Conservation (phyloP, 2,888 invertebrate genomes). For the Ischnura elegans region DNA sequence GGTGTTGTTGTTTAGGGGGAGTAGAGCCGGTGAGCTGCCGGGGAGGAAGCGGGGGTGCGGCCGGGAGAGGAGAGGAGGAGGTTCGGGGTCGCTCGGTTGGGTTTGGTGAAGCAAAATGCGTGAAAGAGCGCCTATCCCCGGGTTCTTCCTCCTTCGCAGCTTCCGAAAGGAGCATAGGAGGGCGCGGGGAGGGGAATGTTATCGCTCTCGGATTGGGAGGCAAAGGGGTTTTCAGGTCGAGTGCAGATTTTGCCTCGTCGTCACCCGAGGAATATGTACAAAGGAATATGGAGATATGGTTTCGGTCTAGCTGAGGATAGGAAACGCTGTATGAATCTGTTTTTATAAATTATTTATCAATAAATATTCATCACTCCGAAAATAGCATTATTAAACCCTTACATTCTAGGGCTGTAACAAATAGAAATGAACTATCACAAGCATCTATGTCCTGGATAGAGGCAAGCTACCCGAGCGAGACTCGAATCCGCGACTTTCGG, state of each 20-base stretch:
- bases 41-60: not conserved
- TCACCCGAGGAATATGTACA: not conserved
- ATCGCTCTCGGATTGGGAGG: not conserved
- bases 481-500: no score
- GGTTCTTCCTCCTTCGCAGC: not conserved
- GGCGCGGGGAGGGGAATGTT: not conserved
- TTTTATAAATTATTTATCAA: no score
- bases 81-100: not conserved
- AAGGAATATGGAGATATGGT: no score
- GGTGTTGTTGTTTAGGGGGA: slow-evolving; percentile 39
- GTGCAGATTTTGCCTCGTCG: not conserved
- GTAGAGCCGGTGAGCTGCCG: not conserved
- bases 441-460: no score
- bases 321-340: no score
- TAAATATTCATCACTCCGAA: no score
- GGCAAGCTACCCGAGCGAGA: no score
- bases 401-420: no score
- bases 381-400: no score
- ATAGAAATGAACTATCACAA: no score
- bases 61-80: not conserved
- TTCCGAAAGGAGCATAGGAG: slow-evolving; percentile 6
- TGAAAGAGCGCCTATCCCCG: slow-evolving; percentile 13
- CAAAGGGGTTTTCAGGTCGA: slow-evolving; percentile 17
- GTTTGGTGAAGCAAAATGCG: slow-evolving; percentile 52
- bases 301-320: no score